Evolutionary conservation across 2,113 vertebrate species (phyloP).

Genomic region (Mustelus asterias): DNA sequence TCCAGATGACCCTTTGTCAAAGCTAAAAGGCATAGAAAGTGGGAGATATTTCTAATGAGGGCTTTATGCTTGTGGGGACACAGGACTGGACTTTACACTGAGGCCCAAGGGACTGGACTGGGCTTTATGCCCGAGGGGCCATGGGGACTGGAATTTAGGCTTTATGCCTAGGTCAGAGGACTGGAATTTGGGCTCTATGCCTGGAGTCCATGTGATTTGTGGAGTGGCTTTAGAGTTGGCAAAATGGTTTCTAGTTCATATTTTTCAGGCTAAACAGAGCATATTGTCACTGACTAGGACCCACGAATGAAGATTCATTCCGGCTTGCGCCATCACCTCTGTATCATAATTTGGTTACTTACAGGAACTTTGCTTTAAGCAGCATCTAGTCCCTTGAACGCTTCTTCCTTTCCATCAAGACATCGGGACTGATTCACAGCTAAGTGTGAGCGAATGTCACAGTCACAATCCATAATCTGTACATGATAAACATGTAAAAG

Average conservation of each 20-base stretch:
- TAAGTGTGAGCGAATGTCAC: background rate
- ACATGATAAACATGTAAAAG: background rate
- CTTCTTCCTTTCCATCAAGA: background rate
- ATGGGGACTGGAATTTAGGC: background rate
- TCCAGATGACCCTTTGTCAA: background rate
- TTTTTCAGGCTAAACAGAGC: background rate
- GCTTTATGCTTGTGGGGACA: background rate
- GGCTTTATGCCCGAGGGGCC: background rate
- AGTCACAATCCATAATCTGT: background rate
- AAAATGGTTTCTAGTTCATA: slow-evolving; percentile 24
- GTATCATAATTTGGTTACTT: background rate
- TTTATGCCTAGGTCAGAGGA: background rate
- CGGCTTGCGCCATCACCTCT: no score
- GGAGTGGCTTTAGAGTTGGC: background rate
- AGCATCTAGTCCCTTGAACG: background rate
- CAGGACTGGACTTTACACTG: no score
- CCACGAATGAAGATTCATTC: background rate
- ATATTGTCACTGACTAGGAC: background rate
- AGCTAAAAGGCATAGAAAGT: no score
- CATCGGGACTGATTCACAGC: background rate
- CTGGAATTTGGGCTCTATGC: background rate
- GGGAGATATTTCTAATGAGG: background rate
- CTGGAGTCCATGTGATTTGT: no score
- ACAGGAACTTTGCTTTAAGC: background rate
- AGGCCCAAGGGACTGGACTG: no score